Evolutionary conservation across 2,888 invertebrate genomes (phyloP), one percentile per base, ranked within the genome.

Genomic region (Willowsia nigromaculata): DNA sequence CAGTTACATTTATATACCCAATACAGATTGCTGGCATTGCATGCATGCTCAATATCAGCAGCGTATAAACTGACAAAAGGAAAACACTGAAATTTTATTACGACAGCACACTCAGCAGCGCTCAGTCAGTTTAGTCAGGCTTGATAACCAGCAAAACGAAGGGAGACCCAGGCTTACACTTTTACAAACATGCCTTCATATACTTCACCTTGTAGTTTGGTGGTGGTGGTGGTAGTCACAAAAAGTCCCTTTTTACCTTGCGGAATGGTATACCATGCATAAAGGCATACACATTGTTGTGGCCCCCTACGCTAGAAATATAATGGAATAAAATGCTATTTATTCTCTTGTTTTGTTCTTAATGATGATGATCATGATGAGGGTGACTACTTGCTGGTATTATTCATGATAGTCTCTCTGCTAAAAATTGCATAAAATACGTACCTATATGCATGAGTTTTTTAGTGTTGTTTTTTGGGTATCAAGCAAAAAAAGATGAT

Each of bases 31-130:
- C 59, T 15, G 18, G 30, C 65, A 65, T 65, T 22, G 25, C 47
- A 43, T 40, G n/a, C 40, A 22, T 37, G 2, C 47, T 0, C 33
- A 78, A 11, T 53, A 18, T 18, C 30, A 50, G 15, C 71, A 22
- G 30, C 22, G 11, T 47, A 47, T n/a, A 27, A 74, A 76, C 47
- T 53, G 78, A 78, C 30, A 78, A 53, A 50, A 78, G n/a, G 18
- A 78, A 33, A 50, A 53, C 33, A 53, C 78, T 78, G 78, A 78
- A 74, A 78, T 33, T 78, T 53, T 78, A 78, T 78, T 50, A 53
- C 56, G 25, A 78, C 43, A 53, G 27, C 27, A 62, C 15, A 30
- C 62, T 62, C 62, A 62, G 7, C 33, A 40, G 40, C n/a, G 25
- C 40, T 33, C 13, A 40, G 22, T 18, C 2, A 3, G 3, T 27